These are phyloP conservation scores for Bibio marci DNA, from an alignment of 2,888 invertebrate species.

Conservation along the genomic window DNA sequence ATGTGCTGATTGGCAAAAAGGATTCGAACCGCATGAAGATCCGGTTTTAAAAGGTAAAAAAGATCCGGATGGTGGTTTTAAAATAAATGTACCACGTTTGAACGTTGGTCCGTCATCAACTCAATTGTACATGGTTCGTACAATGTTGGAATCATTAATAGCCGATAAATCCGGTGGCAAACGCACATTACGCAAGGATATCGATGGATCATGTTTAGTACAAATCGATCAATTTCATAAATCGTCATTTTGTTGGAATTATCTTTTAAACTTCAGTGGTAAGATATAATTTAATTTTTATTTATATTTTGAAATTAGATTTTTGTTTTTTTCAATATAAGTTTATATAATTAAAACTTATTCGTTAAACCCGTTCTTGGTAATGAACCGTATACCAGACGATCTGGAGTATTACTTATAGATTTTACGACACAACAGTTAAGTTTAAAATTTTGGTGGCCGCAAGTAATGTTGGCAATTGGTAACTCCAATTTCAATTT, in stretches of 20 bases:
- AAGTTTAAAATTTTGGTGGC: too few relatives aligned
- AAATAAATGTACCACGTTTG: conserved; percentile 77
- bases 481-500: too few relatives aligned
- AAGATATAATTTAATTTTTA: conserved; percentile 13
- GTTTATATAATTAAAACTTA: neutral
- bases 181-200: conserved; percentile 84
- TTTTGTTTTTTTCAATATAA: too few relatives aligned
- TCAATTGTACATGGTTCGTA: conserved; percentile 96
- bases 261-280: conserved; percentile 83
- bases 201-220: conserved; percentile 82
- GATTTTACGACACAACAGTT: too few relatives aligned
- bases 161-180: conserved; percentile 96
- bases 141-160: conserved; percentile 93
- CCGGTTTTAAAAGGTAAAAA: conserved; percentile 87
- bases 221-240: conserved; percentile 94
- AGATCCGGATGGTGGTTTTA: conserved; percentile 81
- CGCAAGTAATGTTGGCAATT: too few relatives aligned
- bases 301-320: neutral
- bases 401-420: too few relatives aligned
- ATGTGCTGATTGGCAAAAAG: conserved; percentile 90
- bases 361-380: too few relatives aligned
- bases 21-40: conserved; percentile 80
- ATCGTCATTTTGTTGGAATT: conserved; percentile 93
- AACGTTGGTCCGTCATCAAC: conserved; percentile 90
- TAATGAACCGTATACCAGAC: too few relatives aligned